Evolutionary conservation across 2,888 invertebrate species (phyloP), one percentile per base, ranked within the genome.

Genomic region (Drosophila ustulata): DNA sequence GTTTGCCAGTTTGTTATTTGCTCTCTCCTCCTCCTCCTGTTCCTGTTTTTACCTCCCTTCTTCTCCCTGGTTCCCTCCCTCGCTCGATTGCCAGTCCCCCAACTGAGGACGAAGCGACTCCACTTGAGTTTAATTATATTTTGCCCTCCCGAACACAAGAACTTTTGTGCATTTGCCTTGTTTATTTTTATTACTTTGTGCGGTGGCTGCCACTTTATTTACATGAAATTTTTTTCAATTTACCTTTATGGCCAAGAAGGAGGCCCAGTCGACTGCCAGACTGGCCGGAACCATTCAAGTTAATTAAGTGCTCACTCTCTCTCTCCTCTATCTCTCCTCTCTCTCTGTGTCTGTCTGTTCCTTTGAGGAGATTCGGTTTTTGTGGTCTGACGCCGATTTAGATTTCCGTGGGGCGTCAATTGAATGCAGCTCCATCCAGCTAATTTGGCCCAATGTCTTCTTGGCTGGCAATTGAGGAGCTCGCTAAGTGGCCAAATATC

Each of bases 41-140:
- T n/a, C n/a, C n/a, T n/a, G n/a, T n/a, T n/a, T n/a, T n/a, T n/a
- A n/a, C 28, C 26, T 1, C 3, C 18, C n/a, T 4, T 8, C 32
- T 3, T 0, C 49, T 18, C 1, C 30, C 4, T 9, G 23, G 7
- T 23, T 11, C 23, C 1, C 11, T 11, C 11, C 34, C n/a, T 18
- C 18, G 18, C 37, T 37, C 28, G 28, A 9, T 37, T 6, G 13
- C 7, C 13, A 2, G 1, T 39, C 5, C 39, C 2, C 39, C 13
- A 47, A 4, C 13, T 2, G n/a, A 6, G 32, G n/a, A 6, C 30
- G 30, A 6, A 30, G 34, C 50, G 32, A 13, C 13, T 39, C 58
- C 82, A 76, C 83, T 83, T 85, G 86, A 82, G 86, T 82, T 88
- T 83, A 83, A 83, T 83, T 83, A 88, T 82, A 69, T 85, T 85